These are phyloP conservation scores for Uloborus diversus DNA, from an alignment of 1,140 invertebrate genomes.

Conservation along the genomic window DNA sequence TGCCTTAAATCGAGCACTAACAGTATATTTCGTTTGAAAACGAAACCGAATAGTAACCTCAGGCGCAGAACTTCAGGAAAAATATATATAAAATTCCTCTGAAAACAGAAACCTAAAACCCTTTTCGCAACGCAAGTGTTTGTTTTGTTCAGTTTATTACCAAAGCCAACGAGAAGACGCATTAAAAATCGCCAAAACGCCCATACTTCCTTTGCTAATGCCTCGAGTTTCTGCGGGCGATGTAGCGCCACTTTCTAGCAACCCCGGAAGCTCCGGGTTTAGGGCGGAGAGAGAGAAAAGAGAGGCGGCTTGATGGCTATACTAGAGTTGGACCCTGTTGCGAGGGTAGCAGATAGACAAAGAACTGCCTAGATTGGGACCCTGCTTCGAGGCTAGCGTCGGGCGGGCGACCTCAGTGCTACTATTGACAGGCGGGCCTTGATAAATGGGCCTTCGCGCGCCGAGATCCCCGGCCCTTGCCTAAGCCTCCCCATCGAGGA, in stretches of 20 bases:
- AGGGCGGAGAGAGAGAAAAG: constrained; percentile 37
- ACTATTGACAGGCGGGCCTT: constrained; percentile 49
- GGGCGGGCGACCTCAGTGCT: constrained; percentile 38
- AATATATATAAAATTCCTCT: background rate
- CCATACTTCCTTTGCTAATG: background rate
- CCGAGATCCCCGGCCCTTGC: constrained; percentile 2
- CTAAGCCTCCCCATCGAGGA: constrained; percentile 21
- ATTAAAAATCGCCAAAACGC: background rate
- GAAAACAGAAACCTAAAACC: constrained; percentile 7
- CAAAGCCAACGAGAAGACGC: background rate
- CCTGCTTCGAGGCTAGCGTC: constrained; percentile 45
- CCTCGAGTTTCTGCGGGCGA: background rate
- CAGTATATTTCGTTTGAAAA: no score
- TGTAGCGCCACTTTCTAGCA: constrained; percentile 15
- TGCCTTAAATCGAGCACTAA: no score
- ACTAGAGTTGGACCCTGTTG: constrained; percentile 37
- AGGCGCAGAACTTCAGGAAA: background rate
- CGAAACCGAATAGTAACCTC: no score
- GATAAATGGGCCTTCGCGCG: constrained; percentile 42
- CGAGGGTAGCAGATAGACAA: constrained; percentile 40
- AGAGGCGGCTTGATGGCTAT: constrained; percentile 44
- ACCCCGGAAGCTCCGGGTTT: background rate
- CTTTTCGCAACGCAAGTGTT: background rate
- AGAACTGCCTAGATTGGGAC: constrained; percentile 51
- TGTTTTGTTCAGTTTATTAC: background rate